Evolutionary conservation across 1,140 invertebrate genomes (phyloP).

Genomic region (Uloborus diversus): DNA sequence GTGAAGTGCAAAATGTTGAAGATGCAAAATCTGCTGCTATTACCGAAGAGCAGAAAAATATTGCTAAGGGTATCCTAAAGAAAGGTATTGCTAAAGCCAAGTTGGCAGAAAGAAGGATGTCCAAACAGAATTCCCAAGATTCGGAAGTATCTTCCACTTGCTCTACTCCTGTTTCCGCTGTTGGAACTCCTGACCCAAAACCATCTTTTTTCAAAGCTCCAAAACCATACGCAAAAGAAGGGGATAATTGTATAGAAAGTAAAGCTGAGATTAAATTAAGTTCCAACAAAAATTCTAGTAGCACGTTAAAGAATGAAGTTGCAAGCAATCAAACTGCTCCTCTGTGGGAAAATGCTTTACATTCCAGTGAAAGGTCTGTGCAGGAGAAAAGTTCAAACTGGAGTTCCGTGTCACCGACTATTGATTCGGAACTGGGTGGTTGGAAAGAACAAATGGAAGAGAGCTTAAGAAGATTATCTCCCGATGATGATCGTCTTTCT

Average conservation of each 20-base stretch:
- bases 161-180: slow-evolving; percentile 21
- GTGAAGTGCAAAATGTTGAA: slow-evolving; percentile 14
- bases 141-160: slow-evolving; percentile 24
- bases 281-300: slow-evolving; percentile 28
- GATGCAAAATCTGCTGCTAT: neutral
- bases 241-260: slow-evolving; percentile 16
- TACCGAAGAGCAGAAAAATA: slow-evolving; percentile 54
- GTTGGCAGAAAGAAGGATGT: slow-evolving; percentile 52
- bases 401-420: slow-evolving; percentile 46
- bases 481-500: slow-evolving; percentile 31
- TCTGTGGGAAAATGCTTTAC: slow-evolving; percentile 19
- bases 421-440: slow-evolving; percentile 45
- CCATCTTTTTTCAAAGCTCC: slow-evolving; percentile 55
- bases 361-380: neutral
- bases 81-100: slow-evolving; percentile 59
- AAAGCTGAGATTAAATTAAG: slow-evolving; percentile 55
- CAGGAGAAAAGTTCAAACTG: slow-evolving; percentile 18
- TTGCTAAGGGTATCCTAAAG: slow-evolving; percentile 58
- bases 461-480: slow-evolving; percentile 50
- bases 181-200: slow-evolving; percentile 18
- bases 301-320: slow-evolving; percentile 22
- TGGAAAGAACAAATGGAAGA: slow-evolving; percentile 55
- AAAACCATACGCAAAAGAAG: slow-evolving; percentile 52
- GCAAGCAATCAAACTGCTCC: slow-evolving; percentile 8
- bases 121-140: slow-evolving; percentile 51